A percentile compares a stretch with the other conserved stretches of the same genome.
Evolutionary conservation across 53 echinoderm and acorn worm genomes (phyloP).

Genomic region (Zoroaster sp.): DNA sequence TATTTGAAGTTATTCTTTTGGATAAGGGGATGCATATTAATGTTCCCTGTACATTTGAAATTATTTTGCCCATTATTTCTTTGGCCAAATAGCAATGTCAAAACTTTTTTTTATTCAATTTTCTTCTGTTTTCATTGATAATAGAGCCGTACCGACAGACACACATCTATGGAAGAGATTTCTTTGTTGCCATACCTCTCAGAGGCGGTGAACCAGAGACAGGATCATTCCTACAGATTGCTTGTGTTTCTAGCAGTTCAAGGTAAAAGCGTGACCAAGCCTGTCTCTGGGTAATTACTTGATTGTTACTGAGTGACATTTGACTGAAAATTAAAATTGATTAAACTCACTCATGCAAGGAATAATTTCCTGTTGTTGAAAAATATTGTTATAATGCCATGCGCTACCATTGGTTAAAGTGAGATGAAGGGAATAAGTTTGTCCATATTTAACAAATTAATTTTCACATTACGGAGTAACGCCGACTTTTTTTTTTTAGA

Average conservation of each 20-base stretch:
- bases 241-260: not conserved
- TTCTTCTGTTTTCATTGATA: not conserved
- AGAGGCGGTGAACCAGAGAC: not conserved
- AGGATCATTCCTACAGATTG: slow-evolving; percentile 18
- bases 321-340: not conserved
- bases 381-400: no score
- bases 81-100: no score
- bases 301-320: not conserved
- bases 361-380: no score
- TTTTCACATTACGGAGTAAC: no score
- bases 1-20: no score
- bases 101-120: not conserved
- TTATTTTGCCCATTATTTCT: no score
- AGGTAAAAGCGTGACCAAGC: not conserved
- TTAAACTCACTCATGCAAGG: not conserved
- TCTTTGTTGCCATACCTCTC: not conserved
- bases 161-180: slow-evolving; percentile 1
- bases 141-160: slow-evolving; percentile 24
- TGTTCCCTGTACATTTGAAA: no score
- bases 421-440: no score
- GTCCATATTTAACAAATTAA: no score
- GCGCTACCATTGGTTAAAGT: no score
- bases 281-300: not conserved
- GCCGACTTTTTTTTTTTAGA: no score
- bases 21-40: no score